phyloP scores from a whole-genome alignment of 1,140 invertebrate genomes.

The Drosophila kohkoa region DNA sequence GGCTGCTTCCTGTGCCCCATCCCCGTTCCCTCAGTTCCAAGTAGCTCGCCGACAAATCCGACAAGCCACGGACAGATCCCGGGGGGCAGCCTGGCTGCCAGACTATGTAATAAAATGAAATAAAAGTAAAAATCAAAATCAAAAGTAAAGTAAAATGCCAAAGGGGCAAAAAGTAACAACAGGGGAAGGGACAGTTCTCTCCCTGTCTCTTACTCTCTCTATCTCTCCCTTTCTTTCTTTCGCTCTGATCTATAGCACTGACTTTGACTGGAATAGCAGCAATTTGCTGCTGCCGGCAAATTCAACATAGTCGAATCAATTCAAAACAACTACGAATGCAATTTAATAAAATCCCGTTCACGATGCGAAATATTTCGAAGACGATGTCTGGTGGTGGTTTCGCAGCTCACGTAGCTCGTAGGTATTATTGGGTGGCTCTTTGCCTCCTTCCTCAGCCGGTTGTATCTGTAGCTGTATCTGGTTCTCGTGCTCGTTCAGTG shows the following conservation, averaged over 20 bases:
- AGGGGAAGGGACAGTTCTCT: constrained; percentile 27
- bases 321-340: constrained; percentile 84
- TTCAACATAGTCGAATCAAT: constrained; percentile 78
- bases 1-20: constrained; percentile 42
- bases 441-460: neutral
- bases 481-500: constrained; percentile 17
- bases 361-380: constrained; percentile 70
- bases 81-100: constrained; percentile 13
- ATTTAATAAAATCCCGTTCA: constrained; percentile 84
- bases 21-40: neutral
- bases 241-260: constrained; percentile 10
- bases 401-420: constrained; percentile 21
- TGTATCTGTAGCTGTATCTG: neutral
- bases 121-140: constrained; percentile 71
- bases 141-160: constrained; percentile 75
- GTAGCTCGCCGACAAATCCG: neutral
- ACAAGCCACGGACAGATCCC: neutral
- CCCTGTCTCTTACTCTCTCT: constrained; percentile 13
- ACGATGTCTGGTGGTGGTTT: constrained; percentile 49
- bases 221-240: neutral
- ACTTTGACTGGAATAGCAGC: constrained; percentile 23
- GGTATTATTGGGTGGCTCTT: constrained; percentile 33
- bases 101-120: constrained; percentile 69
- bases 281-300: constrained; percentile 61
- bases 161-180: constrained; percentile 32